Evolutionary conservation across 2,888 invertebrate species (phyloP), one percentile per base, ranked within the genome.

Genomic region (Lutraria lutraria): DNA sequence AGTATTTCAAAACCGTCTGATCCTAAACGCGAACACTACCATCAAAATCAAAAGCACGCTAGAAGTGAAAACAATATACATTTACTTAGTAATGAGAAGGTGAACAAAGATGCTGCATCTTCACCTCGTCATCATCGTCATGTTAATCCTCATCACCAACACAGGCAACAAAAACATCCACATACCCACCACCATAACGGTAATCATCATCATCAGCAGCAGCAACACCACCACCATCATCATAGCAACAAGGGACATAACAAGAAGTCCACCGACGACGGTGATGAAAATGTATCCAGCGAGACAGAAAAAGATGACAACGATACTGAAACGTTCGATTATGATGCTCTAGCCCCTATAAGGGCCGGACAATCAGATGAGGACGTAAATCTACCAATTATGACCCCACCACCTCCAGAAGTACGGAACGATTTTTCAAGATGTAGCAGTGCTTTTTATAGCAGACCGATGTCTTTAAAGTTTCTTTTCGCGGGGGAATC

Each of bases 361-460:
- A 85, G 85, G 19, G 87, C 90, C 0, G 90, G 91, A 31, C 91
- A 91, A 72, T 83, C 60, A 6, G 25, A 81, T 29, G 88, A 90
- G 8, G 83, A 88, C 8, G 56, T 91, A 13, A 34, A 91, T 76
- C 54, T 85, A 21, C 90, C 91, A 53, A 86, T 91, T 0, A 91
- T 91, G 89, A 81, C 89, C 25, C 89, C 90, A 0, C 90, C 90
- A 0, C 76, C 31, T 15, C 56, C 79, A 8, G 90, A 90, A 76
- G 56, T 29, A 29, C 54, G 76, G 15, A 31, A 80, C 6, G 86
- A 81, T 19, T 84, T 72, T 21, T 68, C 81, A 19, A 34, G 72
- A 60, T 16, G 79, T n/a, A 80, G 56, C 52, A 84, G 87, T 60
- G 19, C 60, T 21, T 82, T 56, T 43, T 89, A 85, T 53, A 29